Base-by-base conservation (phyloP, 2,888 invertebrate genomes). In the Acleris holmiana region DNA sequence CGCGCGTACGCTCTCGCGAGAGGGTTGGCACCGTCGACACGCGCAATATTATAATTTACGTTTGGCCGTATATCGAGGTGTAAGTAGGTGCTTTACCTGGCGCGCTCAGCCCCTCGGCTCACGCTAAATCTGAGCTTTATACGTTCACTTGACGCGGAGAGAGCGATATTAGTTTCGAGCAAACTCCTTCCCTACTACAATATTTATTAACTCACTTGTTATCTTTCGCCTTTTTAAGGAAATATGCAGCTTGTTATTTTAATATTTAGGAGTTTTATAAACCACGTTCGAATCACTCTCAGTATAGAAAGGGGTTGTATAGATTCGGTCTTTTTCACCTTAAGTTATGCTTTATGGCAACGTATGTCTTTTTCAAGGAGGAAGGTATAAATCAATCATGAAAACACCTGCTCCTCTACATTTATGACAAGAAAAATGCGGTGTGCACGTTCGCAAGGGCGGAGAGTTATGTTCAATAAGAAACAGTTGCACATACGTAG, bases 21-120 rank as follows among this genome's bases (percentile, higher is more conserved):
- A 89, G 90, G 91, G 91, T 90, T 90, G 82, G 60, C 55, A 50
- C 44, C 88, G 76, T 78, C 88, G 85, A 84, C 89, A 86, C 88
- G 90, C 89, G 89, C 90, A 89, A 91, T 92, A 92, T 92, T 92
- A 92, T 92, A 92, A 92, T 92, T 92, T 91, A 91, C 91, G 91
- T 91, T 88, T 89, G 85, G 88, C 84, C 90, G 91, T 91, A 91
- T 89, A 89, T 90, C 89, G 91, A 87, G 86, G 84, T 87, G 90
- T 91, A 91, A 91, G 91, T 88, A 91, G 89, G 89, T 86, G 86
- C 91, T 91, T 89, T 87, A 90, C 91, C 91, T 90, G 90, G 88
- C 89, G 88, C 82, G 86, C 85, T 87, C 89, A 86, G 86, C 86
- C 87, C 59, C 89, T 85, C 87, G 85, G 84, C 86, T 86, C 86